These are phyloP conservation scores for Pristionchus japonicus DNA, from an alignment of 2,888 invertebrate species.

Conservation along the genomic window DNA sequence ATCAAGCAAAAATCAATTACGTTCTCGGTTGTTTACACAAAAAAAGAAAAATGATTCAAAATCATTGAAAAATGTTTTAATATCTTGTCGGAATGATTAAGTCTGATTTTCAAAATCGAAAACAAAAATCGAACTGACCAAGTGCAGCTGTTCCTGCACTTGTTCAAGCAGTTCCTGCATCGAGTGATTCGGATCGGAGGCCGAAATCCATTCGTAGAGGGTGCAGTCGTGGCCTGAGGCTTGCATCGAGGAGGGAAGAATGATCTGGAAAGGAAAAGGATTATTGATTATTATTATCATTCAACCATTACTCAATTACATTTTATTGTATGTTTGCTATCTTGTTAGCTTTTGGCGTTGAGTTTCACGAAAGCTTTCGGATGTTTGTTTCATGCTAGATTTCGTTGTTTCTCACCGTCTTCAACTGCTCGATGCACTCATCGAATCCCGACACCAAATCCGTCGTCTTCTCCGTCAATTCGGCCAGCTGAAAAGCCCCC, in stretches of 20 bases:
- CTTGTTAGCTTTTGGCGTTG: no score
- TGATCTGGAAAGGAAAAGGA: slow-evolving; percentile 48
- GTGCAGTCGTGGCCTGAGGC: slow-evolving; percentile 54
- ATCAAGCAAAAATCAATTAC: no score
- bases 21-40: no score
- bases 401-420: slow-evolving; percentile 49
- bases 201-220: slow-evolving; percentile 69
- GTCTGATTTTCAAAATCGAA: background rate
- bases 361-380: no score
- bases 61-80: no score
- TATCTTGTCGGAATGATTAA: no score
- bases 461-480: slow-evolving; percentile 55
- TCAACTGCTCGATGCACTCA: slow-evolving; percentile 64
- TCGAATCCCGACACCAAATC: slow-evolving; percentile 62
- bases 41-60: no score
- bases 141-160: slow-evolving; percentile 56
- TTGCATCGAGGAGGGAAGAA: slow-evolving; percentile 50
- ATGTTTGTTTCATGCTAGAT: background rate
- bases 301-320: no score
- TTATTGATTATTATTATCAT: background rate
- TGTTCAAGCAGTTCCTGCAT: slow-evolving; percentile 54
- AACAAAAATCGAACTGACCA: slow-evolving; percentile 43
- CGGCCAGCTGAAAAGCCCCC: slow-evolving; percentile 43
- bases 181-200: slow-evolving; percentile 60
- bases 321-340: background rate